These are phyloP conservation scores for Tragelaphus strepsiceros DNA, from an alignment of 2,113 vertebrate genomes.

Conservation along the genomic window DNA sequence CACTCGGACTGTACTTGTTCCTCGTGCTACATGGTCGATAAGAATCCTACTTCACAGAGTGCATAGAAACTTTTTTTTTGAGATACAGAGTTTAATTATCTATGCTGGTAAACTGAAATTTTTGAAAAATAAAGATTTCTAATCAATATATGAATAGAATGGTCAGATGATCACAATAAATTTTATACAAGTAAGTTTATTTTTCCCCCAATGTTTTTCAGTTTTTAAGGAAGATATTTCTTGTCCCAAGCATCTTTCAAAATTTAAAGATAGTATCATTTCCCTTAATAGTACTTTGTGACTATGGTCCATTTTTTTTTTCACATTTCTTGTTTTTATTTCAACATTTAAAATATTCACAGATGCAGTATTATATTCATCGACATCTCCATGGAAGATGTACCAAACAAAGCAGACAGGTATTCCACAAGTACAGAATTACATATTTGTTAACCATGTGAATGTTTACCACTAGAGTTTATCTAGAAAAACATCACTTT, in stretches of 20 bases:
- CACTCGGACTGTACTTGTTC: neutral
- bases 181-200: neutral
- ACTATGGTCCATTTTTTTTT: neutral
- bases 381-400: conserved; percentile 62
- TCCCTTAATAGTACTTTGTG: neutral
- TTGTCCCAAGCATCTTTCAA: neutral
- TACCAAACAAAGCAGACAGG: conserved; percentile 70
- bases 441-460: conserved; percentile 57
- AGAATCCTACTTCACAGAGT: neutral
- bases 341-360: conserved; percentile 78
- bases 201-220: neutral
- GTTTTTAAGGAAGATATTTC: neutral
- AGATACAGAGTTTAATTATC: neutral
- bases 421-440: conserved; percentile 75
- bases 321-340: conserved; percentile 76
- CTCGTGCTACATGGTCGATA: neutral
- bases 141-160: neutral
- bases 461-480: conserved; percentile 63
- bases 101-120: neutral
- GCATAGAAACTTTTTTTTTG: neutral
- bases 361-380: conserved; percentile 66
- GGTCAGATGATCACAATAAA: neutral
- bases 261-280: neutral
- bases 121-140: neutral
- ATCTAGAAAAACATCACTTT: conserved; percentile 2